Base-by-base conservation (phyloP, 2,888 invertebrate species). In the Plebejus melissa region DNA sequence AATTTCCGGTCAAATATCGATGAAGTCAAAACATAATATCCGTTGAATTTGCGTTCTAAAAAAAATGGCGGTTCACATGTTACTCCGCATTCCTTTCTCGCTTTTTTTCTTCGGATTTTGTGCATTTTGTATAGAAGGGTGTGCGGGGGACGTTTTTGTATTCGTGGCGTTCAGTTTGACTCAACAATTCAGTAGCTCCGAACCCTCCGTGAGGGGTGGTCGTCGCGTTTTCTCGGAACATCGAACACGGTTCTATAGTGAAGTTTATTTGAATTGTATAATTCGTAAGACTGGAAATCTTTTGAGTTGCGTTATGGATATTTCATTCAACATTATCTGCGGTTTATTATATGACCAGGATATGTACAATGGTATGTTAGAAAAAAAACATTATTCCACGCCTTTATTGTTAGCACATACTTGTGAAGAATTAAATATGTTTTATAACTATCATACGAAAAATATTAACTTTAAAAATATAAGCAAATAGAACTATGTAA, bases 51-150 rank as follows among this genome's bases (percentile, higher is more conserved):
- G 71, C 2, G n/a, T 22, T 71, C 28, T 65, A 65, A 65, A 54
- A 50, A 50, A 72, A 50, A 32, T 72, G 46, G 71, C 22, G 11
- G 16, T 28, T 71, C 7, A 46, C 50, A 54, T 50, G n/a, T n/a
- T 28, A 22, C 46, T 87, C 80, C 81, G 82, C 87, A 87, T 90
- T 89, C 87, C 83, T 87, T 87, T 84, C 80, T 83, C 79, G 81
- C 82, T 84, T 87, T 87, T 88, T 89, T 82, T 82, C 82, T 87
- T 86, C 84, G 32, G 84, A 85, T 86, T 85, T 86, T 88, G 89
- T 91, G 90, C 89, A 90, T 90, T 89, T 89, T 85, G 86, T 84
- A 83, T 82, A 78, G 81, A 84, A 87, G 84, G 83, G 81, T 80
- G 84, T 80, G 86, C 82, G 86, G 82, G 85, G 87, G 87, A 86